Percentiles rank a stretch among this genome's conserved stretches.
Evolutionary conservation across 2,888 invertebrate genomes (phyloP).

Genomic region (Brachyopa scutellaris): DNA sequence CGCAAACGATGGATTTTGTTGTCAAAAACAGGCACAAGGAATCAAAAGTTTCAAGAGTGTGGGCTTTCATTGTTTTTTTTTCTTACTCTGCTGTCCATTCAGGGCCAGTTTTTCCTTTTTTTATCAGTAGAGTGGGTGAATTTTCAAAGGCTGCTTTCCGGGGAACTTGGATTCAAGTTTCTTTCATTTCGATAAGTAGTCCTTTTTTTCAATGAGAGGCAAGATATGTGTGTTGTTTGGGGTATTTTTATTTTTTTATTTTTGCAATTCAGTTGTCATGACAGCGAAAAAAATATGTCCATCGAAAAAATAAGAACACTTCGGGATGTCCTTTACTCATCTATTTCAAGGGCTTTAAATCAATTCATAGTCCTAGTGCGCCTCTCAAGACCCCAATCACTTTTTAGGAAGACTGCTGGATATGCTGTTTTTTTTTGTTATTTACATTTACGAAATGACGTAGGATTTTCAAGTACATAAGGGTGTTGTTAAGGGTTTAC

Average conservation of each 20-base stretch:
- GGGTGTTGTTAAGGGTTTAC: too few species aligned
- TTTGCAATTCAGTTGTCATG: slow-evolving; percentile 52
- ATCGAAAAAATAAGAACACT: slow-evolving; percentile 39
- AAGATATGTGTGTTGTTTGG: slow-evolving; percentile 30
- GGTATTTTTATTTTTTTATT: slow-evolving; percentile 23
- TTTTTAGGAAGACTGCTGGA: too few species aligned
- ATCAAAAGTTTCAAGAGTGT: slow-evolving; percentile 65
- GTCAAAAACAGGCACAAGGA: slow-evolving; percentile 66
- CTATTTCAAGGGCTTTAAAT: slow-evolving; percentile 42
- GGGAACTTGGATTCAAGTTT: slow-evolving; percentile 48
- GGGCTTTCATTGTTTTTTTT: slow-evolving; percentile 1
- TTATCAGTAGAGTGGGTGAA: slow-evolving; percentile 10
- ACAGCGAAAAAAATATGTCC: slow-evolving; percentile 39
- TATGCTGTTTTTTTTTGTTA: background rate
- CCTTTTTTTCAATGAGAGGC: slow-evolving; percentile 36
- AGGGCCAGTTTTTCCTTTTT: background rate
- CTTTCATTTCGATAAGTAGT: slow-evolving; percentile 65
- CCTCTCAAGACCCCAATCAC: slow-evolving; percentile 8
- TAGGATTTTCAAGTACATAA: too few species aligned
- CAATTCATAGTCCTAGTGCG: slow-evolving; percentile 32
- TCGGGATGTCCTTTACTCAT: slow-evolving; percentile 32
- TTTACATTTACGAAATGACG: too few species aligned
- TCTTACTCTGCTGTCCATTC: slow-evolving; percentile 4
- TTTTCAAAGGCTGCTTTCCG: slow-evolving; percentile 29
- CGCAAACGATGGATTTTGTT: slow-evolving; percentile 55